These are phyloP conservation scores for Athene noctua DNA, from an alignment of 2,113 vertebrate species.

Conservation along the genomic window DNA sequence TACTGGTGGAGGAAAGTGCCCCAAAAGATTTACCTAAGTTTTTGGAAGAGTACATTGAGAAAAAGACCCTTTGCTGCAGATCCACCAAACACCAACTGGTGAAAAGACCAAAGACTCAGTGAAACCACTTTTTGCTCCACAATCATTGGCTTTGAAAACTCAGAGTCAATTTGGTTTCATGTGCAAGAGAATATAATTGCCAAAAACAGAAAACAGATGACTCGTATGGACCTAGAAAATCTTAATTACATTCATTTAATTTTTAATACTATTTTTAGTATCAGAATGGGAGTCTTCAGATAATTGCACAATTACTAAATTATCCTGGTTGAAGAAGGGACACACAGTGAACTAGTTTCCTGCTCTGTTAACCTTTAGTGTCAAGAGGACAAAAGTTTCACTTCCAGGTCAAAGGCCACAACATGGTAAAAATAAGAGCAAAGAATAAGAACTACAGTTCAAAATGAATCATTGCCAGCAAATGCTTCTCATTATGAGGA, in stretches of 20 bases:
- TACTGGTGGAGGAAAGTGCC: not conserved
- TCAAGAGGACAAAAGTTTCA: conserved; percentile 82
- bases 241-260: conserved; percentile 58
- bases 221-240: conserved; percentile 10
- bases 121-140: not conserved
- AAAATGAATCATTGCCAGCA: conserved; percentile 65
- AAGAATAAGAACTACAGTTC: conserved; percentile 77
- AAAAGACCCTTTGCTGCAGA: not conserved
- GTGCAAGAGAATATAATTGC: conserved; percentile 3
- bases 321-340: conserved; percentile 79
- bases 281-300: conserved; percentile 73
- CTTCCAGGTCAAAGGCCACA: conserved; percentile 91
- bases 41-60: not conserved
- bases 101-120: not conserved
- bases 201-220: conserved; percentile 72
- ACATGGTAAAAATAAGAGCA: conserved; percentile 82
- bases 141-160: not conserved
- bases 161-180: not conserved
- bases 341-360: conserved; percentile 84
- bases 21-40: not conserved
- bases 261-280: conserved; percentile 90
- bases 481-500: conserved; percentile 76
- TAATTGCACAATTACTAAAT: conserved; percentile 95
- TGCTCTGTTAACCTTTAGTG: conserved; percentile 90
- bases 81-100: not conserved